Evolutionary conservation across 2,888 invertebrate genomes (phyloP).

Genomic region (Philaethria dido): DNA sequence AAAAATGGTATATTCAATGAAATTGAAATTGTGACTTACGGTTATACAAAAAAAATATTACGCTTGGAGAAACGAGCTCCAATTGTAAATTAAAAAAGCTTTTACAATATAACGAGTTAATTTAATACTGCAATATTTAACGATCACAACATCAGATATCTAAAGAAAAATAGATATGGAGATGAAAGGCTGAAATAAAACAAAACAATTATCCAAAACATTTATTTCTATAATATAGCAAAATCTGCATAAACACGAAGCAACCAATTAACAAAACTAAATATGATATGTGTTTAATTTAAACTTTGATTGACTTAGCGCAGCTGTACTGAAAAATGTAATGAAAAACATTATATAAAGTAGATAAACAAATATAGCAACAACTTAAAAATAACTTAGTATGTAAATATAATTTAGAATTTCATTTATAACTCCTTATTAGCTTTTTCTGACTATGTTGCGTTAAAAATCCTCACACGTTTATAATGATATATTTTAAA

Average conservation of each 20-base stretch:
- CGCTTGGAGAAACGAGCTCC: too few relatives aligned
- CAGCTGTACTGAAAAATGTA: slow-evolving; percentile 60
- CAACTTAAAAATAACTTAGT: slow-evolving; percentile 68
- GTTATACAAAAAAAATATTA: too few relatives aligned
- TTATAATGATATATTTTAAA: too few relatives aligned
- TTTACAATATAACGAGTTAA: too few relatives aligned
- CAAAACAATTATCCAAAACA: slow-evolving; percentile 63
- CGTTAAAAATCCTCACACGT: not conserved
- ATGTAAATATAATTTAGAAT: slow-evolving; percentile 76
- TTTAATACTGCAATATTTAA: too few relatives aligned
- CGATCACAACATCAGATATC: too few relatives aligned
- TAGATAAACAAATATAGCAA: slow-evolving; percentile 62
- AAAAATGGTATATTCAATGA: too few relatives aligned
- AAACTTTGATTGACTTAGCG: slow-evolving; percentile 76
- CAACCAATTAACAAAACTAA: slow-evolving; percentile 80
- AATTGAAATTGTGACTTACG: too few relatives aligned
- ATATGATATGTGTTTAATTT: slow-evolving; percentile 79
- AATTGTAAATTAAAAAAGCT: too few relatives aligned
- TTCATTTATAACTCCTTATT: slow-evolving; percentile 59
- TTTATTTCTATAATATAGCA: slow-evolving; percentile 74
- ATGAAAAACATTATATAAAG: slow-evolving; percentile 56
- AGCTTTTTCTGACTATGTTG: slow-evolving; percentile 13
- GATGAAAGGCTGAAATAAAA: slow-evolving; percentile 24
- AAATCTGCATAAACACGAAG: slow-evolving; percentile 78
- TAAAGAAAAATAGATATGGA: not conserved